Evolutionary conservation across 2,888 invertebrate species (phyloP).

Genomic region (Acronicta alni): DNA sequence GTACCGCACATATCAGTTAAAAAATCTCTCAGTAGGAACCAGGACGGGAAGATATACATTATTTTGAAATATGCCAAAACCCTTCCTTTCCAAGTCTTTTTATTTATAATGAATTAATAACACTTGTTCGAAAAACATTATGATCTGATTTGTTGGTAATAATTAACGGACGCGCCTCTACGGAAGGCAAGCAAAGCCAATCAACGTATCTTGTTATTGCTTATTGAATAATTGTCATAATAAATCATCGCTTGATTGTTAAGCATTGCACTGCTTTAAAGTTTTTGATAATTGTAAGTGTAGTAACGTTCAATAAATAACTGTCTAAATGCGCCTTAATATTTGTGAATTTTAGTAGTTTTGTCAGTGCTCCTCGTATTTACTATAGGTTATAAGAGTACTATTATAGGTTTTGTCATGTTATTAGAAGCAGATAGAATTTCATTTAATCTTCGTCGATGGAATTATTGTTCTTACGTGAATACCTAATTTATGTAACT

Average conservation of each 20-base stretch:
- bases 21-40: slow-evolving; percentile 27
- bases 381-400: slow-evolving; percentile 64
- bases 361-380: slow-evolving; percentile 69
- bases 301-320: slow-evolving; percentile 72
- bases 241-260: slow-evolving; percentile 73
- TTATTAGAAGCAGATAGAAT: slow-evolving; percentile 37
- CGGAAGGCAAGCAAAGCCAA: slow-evolving; percentile 25
- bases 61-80: slow-evolving; percentile 24
- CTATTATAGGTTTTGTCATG: slow-evolving; percentile 52
- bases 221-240: slow-evolving; percentile 54
- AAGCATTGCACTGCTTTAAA: slow-evolving; percentile 77
- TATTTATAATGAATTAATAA: slow-evolving; percentile 22
- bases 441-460: slow-evolving; percentile 36
- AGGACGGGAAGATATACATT: slow-evolving; percentile 31
- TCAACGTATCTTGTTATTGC: slow-evolving; percentile 45
- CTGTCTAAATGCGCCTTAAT: slow-evolving; percentile 80
- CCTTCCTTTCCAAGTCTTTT: slow-evolving; percentile 21
- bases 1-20: slow-evolving; percentile 22
- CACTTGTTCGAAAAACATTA: slow-evolving; percentile 33
- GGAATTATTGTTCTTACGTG: slow-evolving; percentile 36
- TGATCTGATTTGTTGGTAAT: slow-evolving; percentile 34
- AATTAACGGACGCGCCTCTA: slow-evolving; percentile 32
- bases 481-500: slow-evolving; percentile 40
- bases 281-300: slow-evolving; percentile 73
- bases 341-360: slow-evolving; percentile 71